Percentiles rank a stretch among this genome's conserved stretches.
These are phyloP conservation scores for Fopius arisanus DNA, from an alignment of 1,140 invertebrate genomes.

Conservation along the genomic window DNA sequence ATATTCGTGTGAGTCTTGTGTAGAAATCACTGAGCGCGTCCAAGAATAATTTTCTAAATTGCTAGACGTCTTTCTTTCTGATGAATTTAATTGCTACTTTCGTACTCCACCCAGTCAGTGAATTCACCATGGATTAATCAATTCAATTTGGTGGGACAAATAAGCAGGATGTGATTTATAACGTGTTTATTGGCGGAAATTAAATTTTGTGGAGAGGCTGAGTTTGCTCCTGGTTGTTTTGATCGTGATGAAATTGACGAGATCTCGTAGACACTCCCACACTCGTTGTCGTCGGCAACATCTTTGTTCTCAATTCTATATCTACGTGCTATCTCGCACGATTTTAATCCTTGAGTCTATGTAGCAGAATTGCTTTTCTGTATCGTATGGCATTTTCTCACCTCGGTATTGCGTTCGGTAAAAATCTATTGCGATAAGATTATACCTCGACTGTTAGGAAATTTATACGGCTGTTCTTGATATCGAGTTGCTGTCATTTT, in stretches of 20 bases:
- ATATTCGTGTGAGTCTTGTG: constrained; percentile 3
- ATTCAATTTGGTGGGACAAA: background rate
- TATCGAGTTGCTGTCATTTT: too few species aligned
- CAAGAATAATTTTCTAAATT: constrained; percentile 25
- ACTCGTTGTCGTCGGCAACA: background rate
- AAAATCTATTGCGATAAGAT: too few species aligned
- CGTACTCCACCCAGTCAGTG: background rate
- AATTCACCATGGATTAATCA: background rate
- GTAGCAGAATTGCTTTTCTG: background rate
- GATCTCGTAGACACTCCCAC: background rate
- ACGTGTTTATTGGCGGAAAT: background rate
- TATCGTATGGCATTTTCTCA: background rate
- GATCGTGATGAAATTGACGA: background rate
- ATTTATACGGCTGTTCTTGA: too few species aligned
- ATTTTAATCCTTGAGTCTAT: background rate
- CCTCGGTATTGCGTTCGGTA: too few species aligned
- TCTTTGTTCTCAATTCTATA: background rate
- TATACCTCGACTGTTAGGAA: too few species aligned
- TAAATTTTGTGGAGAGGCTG: background rate
- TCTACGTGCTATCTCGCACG: background rate
- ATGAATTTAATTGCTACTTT: constrained; percentile 19
- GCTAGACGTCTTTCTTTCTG: background rate
- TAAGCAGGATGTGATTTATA: background rate
- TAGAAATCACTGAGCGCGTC: constrained; percentile 10
- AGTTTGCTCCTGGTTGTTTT: background rate